Conservation (phyloP, 2,797 vertebrate species). For the Hypotaenidia philippensis region DNA sequence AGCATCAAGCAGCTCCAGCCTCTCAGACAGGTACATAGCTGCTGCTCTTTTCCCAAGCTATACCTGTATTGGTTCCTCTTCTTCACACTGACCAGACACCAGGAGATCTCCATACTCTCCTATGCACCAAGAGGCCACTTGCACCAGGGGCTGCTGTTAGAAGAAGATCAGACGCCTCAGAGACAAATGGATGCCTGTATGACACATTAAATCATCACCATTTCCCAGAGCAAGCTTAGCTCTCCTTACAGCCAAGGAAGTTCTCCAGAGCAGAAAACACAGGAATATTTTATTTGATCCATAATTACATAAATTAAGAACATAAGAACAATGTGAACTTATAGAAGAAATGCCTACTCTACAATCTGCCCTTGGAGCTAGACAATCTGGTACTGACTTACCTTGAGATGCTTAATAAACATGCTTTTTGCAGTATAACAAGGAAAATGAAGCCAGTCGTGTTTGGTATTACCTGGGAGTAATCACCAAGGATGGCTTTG, state of each 20-base stretch:
- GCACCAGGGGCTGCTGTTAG: constrained; percentile 94
- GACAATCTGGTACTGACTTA: not conserved
- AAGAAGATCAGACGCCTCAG: constrained; percentile 26
- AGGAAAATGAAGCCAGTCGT: not conserved
- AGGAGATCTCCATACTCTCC: constrained; percentile 98
- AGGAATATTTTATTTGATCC: not conserved
- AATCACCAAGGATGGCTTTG: constrained; percentile 97
- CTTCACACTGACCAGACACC: constrained; percentile 97
- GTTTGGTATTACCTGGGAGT: constrained; percentile 89
- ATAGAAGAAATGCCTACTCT: not conserved
- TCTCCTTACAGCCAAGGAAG: not conserved
- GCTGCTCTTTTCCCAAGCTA: not conserved
- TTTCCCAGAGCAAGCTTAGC: not conserved
- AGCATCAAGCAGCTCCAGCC: not conserved
- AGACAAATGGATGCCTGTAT: not conserved
- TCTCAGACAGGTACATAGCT: not conserved
- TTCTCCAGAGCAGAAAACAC: not conserved
- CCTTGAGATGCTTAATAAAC: not conserved
- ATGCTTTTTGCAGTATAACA: not conserved
- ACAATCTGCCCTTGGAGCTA: not conserved
- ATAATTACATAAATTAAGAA: not conserved
- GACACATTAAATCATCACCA: not conserved
- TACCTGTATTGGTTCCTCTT: constrained; percentile 99
- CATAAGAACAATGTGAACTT: not conserved
- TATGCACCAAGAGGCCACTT: constrained; percentile 99